Evolutionary conservation across 2,888 invertebrate genomes (phyloP), one percentile per base, ranked within the genome.

Genomic region (Synanthedon andrenaeformis): DNA sequence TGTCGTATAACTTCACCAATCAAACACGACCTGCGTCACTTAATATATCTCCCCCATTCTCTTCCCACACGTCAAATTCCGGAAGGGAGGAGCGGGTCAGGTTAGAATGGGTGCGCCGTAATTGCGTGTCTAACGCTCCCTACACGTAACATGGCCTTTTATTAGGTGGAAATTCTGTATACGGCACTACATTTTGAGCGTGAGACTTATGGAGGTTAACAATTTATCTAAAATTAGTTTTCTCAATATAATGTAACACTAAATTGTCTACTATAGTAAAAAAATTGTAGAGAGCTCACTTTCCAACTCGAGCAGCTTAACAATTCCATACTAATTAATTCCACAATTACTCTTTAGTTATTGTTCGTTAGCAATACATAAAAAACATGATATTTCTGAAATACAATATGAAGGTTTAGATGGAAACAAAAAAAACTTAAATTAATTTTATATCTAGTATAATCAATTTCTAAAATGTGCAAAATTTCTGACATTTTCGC

Each of bases 141-240:
- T 81, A 76, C 82, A 80, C 83, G 82, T 85, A 84, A 82, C 79
- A 74, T 67, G 79, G 79, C 72, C 84, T 85, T 85, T 86, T 86
- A 87, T 86, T 86, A 86, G 82, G 86, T 86, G 82, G 82, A 83
- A 87, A 86, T 82, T 82, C 82, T 82, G 77, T 80, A 75, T 79
- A 82, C 76, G 76, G 75, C 70, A 77, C 74, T 79, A 76, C 63
- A 76, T 72, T 35, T 76, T 70, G 64, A 65, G 71, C 67, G 68
- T 73, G 66, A 67, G 72, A 79, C 72, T 81, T 83, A 79, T 79
- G 74, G 17, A 13, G 23, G 42, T 28, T 35, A 45, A 42, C 42
- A 52, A 42, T 51, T 28, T 51, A 13, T 51, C 13, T 13, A 51
- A 28, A 23, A 19, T 50, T 50, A 19, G 50, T 51, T 41, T n/a